Conservation (phyloP, 1,140 invertebrate genomes). For the Chlorops oryzae region DNA sequence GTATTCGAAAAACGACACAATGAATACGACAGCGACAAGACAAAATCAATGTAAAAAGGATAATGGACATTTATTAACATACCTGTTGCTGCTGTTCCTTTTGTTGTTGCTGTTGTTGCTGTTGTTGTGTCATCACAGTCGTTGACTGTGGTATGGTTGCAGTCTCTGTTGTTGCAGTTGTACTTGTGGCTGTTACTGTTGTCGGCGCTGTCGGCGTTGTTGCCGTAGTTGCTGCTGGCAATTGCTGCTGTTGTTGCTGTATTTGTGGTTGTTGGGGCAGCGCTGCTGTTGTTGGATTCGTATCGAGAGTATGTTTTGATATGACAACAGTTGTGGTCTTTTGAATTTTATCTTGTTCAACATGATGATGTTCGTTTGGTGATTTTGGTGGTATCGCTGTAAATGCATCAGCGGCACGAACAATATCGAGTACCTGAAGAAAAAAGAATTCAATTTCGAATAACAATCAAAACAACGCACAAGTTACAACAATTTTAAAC, state of each 20-base stretch:
- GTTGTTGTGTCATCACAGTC: conserved; percentile 8
- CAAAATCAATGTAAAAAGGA: neutral
- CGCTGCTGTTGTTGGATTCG: conserved; percentile 40
- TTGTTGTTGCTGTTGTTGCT: conserved; percentile 10
- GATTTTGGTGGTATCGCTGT: conserved; percentile 70
- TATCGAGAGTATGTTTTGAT: conserved; percentile 77
- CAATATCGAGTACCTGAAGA: conserved; percentile 75
- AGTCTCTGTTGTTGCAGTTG: conserved; percentile 3
- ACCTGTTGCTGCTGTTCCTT: conserved; percentile 35
- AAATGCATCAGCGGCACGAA: conserved; percentile 78
- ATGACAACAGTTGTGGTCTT: conserved; percentile 92
- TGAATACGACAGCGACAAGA: conserved; percentile 5
- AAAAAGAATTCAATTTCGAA: neutral
- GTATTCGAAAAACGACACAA: conserved; percentile 10
- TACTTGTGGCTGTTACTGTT: conserved; percentile 1
- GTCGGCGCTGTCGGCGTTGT: neutral
- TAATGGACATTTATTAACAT: conserved; percentile 22
- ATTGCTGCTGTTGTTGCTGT: conserved; percentile 13
- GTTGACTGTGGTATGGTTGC: conserved; percentile 6
- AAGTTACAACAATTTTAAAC: neutral
- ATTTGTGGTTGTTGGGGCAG: conserved; percentile 22
- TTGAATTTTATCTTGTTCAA: conserved; percentile 62
- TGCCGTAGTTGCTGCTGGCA: neutral
- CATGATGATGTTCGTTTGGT: conserved; percentile 59
- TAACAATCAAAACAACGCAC: neutral